phyloP scores from a whole-genome alignment of 2,888 invertebrate genomes.

The Tenodera sinensis region DNA sequence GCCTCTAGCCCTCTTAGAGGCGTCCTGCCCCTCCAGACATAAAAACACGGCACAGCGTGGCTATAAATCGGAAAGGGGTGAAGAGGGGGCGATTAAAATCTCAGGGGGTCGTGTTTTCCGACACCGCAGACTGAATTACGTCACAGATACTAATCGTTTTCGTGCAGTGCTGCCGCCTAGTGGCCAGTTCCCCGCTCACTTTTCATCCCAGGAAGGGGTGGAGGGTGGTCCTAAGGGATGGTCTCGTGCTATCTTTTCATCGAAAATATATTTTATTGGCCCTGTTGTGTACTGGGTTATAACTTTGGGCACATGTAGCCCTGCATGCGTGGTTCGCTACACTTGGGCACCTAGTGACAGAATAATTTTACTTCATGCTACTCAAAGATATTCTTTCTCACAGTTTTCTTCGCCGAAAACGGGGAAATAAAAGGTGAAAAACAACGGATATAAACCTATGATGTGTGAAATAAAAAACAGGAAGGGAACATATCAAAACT shows the following conservation, averaged over 20 bases:
- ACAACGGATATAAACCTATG: too few relatives aligned
- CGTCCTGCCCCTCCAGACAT: neutral
- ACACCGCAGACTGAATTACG: constrained; percentile 22
- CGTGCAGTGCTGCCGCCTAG: constrained; percentile 15
- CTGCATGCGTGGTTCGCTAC: neutral
- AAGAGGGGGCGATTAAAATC: constrained; percentile 23
- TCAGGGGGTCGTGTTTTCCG: constrained; percentile 16
- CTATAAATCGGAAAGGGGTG: constrained; percentile 22
- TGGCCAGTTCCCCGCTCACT: neutral
- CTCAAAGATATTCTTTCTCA: neutral
- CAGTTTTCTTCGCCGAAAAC: too few relatives aligned
- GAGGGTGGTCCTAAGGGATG: neutral
- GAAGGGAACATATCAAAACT: too few relatives aligned
- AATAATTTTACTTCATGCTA: neutral
- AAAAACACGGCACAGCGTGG: neutral
- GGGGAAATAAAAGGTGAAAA: too few relatives aligned
- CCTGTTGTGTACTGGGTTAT: neutral
- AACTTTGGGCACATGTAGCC: neutral
- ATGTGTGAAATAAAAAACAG: too few relatives aligned
- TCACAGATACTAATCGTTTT: constrained; percentile 23
- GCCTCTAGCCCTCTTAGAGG: neutral
- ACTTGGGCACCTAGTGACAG: neutral
- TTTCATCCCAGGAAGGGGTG: neutral
- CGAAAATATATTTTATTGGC: constrained; percentile 9
- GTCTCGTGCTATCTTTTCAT: constrained; percentile 16